These are phyloP conservation scores for Pteria penguin DNA, from an alignment of 2,888 invertebrate genomes.

Conservation along the genomic window DNA sequence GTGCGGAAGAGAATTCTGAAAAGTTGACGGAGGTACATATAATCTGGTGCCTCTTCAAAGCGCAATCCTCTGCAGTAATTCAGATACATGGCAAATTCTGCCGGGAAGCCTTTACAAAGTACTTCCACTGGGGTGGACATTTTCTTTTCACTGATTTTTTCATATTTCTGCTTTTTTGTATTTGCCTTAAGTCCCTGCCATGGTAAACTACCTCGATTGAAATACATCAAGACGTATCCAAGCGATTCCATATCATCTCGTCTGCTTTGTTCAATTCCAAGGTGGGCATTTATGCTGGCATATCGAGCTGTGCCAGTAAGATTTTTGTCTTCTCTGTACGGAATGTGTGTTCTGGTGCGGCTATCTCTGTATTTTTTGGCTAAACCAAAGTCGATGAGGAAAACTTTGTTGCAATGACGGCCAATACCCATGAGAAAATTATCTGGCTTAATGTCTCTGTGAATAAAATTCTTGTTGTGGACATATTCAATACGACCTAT, in stretches of 20 bases:
- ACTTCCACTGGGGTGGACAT: constrained; percentile 99
- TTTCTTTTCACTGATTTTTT: constrained; percentile 99
- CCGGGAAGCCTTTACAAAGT: constrained; percentile 99
- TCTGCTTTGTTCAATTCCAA: constrained; percentile 98
- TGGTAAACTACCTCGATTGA: constrained; percentile 93
- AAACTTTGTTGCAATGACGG: constrained; percentile 83
- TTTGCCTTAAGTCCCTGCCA: constrained; percentile 99
- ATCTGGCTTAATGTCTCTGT: constrained; percentile 85
- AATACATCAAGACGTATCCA: constrained; percentile 99
- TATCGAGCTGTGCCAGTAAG: constrained; percentile 85
- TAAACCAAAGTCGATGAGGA: constrained; percentile 99
- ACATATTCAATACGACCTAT: constrained; percentile 95
- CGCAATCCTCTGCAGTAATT: constrained; percentile 99
- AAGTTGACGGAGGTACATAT: constrained; percentile 99
- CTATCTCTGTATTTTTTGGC: constrained; percentile 99
- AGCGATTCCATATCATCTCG: constrained; percentile 99
- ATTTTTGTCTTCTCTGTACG: constrained; percentile 85
- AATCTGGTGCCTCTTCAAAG: constrained; percentile 99
- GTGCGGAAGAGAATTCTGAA: constrained; percentile 99
- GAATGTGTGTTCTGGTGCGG: constrained; percentile 94
- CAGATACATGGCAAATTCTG: constrained; percentile 99
- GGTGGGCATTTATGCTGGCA: constrained; percentile 99
- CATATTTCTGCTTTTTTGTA: constrained; percentile 99
- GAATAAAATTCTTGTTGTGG: constrained; percentile 99
- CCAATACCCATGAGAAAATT: constrained; percentile 83